Evolutionary conservation across 2,888 invertebrate genomes (phyloP), one percentile per base, ranked within the genome.

Genomic region (Parnassius smintheus): DNA sequence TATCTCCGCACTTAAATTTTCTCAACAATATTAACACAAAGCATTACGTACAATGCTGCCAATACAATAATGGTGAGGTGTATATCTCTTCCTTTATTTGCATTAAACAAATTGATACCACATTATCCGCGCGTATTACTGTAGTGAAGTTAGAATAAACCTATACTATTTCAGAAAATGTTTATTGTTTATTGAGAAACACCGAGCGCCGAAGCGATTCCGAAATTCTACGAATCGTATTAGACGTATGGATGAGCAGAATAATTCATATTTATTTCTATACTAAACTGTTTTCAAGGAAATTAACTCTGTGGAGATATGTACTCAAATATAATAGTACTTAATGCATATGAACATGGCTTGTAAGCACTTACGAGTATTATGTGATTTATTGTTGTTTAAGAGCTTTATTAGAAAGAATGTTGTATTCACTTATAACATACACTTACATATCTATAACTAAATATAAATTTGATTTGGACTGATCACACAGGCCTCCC

Each of bases 181-280:
- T 49, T 60, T 59, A 59, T 59, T 60, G 49, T 61, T 61, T 61
- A 50, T 58, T 25, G 42, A 52, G 58, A 51, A 58, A 42, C 4
- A 51, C 22, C 50, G 35, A 51, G 45, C 41, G 49, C 57, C 42
- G 49, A 11, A 4, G 48, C 25, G 56, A 57, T 50, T 57, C 18
- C 50, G 49, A 13, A 49, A 51, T 58, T 58, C 58, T 44, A 25
- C 58, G 58, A 58, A 58, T 45, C 51, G 58, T 22, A 58, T 58
- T 58, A 58, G 41, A 56, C 9, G 7, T 49, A 12, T 10, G n/a
- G 56, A 61, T 55, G 55, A 25, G n/a, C 13, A 9, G 60, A 22
- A 50, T 55, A 55, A 22, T 25, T 35, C 56, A 46, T 42, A 48
- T 51, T 51, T 46, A 46, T 52, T 52, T 45, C 56, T 56, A 41